phyloP scores from a whole-genome alignment of 2,113 vertebrate species.

The Ranitomeya imitator region DNA sequence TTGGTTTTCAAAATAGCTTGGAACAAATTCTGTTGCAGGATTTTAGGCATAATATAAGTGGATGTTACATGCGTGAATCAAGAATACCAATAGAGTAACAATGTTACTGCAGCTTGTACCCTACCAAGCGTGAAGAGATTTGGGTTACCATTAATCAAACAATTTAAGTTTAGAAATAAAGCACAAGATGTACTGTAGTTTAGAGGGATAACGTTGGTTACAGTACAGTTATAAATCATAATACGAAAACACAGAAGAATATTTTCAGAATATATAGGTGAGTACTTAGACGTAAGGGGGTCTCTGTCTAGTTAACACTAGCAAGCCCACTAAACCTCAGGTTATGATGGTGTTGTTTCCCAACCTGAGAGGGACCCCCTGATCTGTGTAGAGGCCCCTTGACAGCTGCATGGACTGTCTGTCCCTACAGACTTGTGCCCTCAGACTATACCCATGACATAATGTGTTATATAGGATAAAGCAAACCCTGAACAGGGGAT shows the following conservation, averaged over 20 bases:
- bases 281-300: background rate
- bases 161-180: background rate
- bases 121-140: background rate
- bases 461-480: too few species aligned
- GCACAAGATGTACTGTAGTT: background rate
- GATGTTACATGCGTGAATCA: background rate
- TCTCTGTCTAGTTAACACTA: background rate
- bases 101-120: background rate
- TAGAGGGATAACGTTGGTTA: background rate
- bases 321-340: background rate
- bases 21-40: too few species aligned
- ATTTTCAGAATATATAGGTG: background rate
- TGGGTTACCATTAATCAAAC: background rate
- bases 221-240: background rate
- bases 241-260: background rate
- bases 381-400: too few species aligned
- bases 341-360: too few species aligned
- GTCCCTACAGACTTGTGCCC: too few species aligned
- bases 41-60: too few species aligned
- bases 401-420: too few species aligned
- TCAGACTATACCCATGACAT: too few species aligned
- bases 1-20: too few species aligned
- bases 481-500: too few species aligned
- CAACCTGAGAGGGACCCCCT: too few species aligned
- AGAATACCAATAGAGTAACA: background rate